These are phyloP conservation scores for Lasioglossum figueresi DNA, from an alignment of 2,888 invertebrate genomes.

Conservation along the genomic window DNA sequence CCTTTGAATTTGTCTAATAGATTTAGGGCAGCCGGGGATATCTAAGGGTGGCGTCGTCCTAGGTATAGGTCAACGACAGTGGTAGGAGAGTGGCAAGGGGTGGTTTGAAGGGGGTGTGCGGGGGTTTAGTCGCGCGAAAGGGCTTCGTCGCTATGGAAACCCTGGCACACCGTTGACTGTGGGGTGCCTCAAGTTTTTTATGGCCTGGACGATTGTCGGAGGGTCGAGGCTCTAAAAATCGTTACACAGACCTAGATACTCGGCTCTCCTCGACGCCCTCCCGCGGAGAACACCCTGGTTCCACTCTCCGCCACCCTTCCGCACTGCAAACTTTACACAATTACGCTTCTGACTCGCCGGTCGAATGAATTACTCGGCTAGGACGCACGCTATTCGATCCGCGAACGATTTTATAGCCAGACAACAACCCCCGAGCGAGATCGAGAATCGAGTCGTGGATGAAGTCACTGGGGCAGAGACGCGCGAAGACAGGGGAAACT, in stretches of 20 bases:
- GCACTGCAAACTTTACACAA: slow-evolving; percentile 52
- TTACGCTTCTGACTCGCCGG: slow-evolving; percentile 21
- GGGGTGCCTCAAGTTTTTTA: slow-evolving; percentile 80
- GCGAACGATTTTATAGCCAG: neutral
- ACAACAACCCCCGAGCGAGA: neutral
- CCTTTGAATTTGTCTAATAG: slow-evolving; percentile 62
- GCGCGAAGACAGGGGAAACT: neutral
- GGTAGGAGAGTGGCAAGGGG: neutral
- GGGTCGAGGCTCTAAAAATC: slow-evolving; percentile 80
- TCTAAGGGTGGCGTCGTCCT: slow-evolving; percentile 65
- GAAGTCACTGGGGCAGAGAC: neutral
- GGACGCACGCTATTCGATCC: neutral
- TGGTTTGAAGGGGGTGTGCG: neutral
- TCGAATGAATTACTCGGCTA: neutral
- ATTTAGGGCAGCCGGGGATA: slow-evolving; percentile 64
- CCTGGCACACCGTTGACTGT: slow-evolving; percentile 73
- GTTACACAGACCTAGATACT: slow-evolving; percentile 81
- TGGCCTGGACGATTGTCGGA: slow-evolving; percentile 78
- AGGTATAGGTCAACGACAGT: slow-evolving; percentile 78
- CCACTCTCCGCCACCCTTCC: slow-evolving; percentile 27
- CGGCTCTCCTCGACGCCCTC: slow-evolving; percentile 58
- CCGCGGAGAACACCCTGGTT: slow-evolving; percentile 22
- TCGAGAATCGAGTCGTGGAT: neutral
- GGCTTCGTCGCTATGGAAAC: slow-evolving; percentile 80
- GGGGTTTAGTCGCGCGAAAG: slow-evolving; percentile 70